Base-by-base conservation (phyloP, 2,888 invertebrate genomes). In the Leptinotarsa rubiginosa region DNA sequence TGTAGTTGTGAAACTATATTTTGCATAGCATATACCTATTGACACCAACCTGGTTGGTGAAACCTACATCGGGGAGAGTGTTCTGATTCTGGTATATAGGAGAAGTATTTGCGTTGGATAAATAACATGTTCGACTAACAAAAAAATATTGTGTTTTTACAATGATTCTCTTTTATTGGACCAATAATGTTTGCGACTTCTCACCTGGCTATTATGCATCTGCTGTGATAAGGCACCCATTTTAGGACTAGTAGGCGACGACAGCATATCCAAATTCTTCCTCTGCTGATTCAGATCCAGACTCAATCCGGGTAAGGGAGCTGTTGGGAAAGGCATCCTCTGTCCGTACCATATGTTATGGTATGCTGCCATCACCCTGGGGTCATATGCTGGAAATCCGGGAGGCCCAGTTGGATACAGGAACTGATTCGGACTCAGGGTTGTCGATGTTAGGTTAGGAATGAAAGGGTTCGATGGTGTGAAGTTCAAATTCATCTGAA, bases 401-500 rank as follows among this genome's bases (percentile, higher is more conserved):
- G 85, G 84, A 2, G 85, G 84, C 1, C 83, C 82, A 13, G 82
- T 73, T 7, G 85, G 84, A 76, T 85, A 87, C 65, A 87, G 78
- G 78, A 87, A 87, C 77, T 86, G 87, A 78, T 86, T 87, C 4
- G 88, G 88, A 71, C 83, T 86, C 73, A 88, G 76, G 54, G 76
- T 65, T 3, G 87, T 87, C 10, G 87, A 87, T 52, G 87, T 86
- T 73, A 88, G 80, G 77, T 88, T 87, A 20, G 88, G 88, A 20
- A 88, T 85, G 74, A 88, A 88, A 5, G 88, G 88, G 80, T 88
- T 88, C 18, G 88, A 83, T 4, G 88, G 88, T 0, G 88, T 88
- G 77, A 87, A 88, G 75, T 84, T 87, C 65, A 88, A 78, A 73
- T 85, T 87, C 22, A 72, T 65, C 77, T 77, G 67, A 52, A 77